phyloP scores from a whole-genome alignment of 2,888 invertebrate species.

The Exocentrus adspersus region DNA sequence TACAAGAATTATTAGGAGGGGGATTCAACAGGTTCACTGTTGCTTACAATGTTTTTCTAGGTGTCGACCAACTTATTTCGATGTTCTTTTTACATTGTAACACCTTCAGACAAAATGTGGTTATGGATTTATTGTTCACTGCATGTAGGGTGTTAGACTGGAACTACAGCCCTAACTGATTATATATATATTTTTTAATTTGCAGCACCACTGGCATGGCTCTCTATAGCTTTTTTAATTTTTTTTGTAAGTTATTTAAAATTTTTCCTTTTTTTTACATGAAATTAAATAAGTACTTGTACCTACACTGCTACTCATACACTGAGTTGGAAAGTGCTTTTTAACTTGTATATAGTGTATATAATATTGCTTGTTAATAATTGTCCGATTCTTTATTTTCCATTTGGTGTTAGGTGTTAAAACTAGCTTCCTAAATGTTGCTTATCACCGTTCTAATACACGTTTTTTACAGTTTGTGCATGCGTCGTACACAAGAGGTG shows the following conservation, averaged over 20 bases:
- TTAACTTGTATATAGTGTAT: conserved; percentile 28
- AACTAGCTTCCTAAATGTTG: too few species aligned
- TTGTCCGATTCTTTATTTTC: conserved; percentile 16
- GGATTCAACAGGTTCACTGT: background rate
- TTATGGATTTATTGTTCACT: conserved; percentile 31
- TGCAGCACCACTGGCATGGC: conserved; percentile 63
- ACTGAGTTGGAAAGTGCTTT: conserved; percentile 16
- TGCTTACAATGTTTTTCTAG: background rate
- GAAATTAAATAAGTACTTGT: background rate
- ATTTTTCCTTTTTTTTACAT: conserved; percentile 47
- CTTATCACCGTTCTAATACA: background rate
- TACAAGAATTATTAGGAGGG: too few species aligned
- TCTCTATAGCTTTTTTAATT: conserved; percentile 60
- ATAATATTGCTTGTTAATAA: conserved; percentile 24
- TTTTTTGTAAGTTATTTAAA: conserved; percentile 60
- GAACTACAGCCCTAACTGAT: conserved; percentile 25
- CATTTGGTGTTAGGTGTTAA: conserved; percentile 22
- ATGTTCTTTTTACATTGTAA: conserved; percentile 15
- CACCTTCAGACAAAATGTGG: conserved; percentile 12
- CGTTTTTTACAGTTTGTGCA: conserved; percentile 83
- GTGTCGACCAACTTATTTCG: conserved; percentile 22
- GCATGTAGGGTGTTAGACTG: conserved; percentile 38
- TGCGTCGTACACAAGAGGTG: conserved; percentile 99
- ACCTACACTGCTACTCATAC: background rate
- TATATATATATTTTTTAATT: conserved; percentile 57